Evolutionary conservation across 2,113 vertebrate species (phyloP).

Genomic region (Vanacampus margaritifer): DNA sequence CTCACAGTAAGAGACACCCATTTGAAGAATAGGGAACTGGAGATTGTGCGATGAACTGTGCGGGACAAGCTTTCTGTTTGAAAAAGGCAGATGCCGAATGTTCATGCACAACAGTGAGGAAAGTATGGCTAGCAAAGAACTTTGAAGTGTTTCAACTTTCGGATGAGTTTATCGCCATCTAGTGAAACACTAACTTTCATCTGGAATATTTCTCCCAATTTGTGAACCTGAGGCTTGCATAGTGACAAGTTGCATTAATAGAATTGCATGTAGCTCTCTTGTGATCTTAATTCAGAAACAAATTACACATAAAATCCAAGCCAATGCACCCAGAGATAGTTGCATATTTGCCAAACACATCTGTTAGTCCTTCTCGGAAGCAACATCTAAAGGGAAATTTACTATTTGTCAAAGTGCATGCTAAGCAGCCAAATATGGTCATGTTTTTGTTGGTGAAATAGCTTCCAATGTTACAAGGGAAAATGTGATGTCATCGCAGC

Average conservation of each 20-base stretch:
- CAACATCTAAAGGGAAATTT: conserved; percentile 4
- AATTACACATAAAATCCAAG: not conserved
- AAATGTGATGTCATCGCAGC: conserved; percentile 1
- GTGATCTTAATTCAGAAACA: not conserved
- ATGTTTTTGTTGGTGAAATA: conserved; percentile 12
- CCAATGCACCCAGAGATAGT: not conserved
- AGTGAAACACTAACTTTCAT: not conserved
- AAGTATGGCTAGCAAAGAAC: not conserved
- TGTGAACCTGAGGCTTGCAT: not conserved
- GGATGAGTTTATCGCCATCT: not conserved
- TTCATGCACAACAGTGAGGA: not conserved
- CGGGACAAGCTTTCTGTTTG: not conserved
- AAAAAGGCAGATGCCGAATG: not conserved
- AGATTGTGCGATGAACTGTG: not conserved
- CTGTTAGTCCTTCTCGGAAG: conserved; percentile 12
- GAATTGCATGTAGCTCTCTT: not conserved
- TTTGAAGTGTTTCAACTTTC: not conserved
- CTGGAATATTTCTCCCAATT: not conserved
- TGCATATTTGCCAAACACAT: conserved; percentile 8
- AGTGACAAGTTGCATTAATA: not conserved
- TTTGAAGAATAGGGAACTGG: not conserved
- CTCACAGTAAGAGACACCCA: not conserved
- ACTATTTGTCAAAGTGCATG: conserved; percentile 8
- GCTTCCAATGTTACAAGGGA: conserved; percentile 8
- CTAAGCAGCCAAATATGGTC: conserved; percentile 11